Evolutionary conservation across 2,797 vertebrate genomes (phyloP).

Genomic region (Phalloptychus januarius): DNA sequence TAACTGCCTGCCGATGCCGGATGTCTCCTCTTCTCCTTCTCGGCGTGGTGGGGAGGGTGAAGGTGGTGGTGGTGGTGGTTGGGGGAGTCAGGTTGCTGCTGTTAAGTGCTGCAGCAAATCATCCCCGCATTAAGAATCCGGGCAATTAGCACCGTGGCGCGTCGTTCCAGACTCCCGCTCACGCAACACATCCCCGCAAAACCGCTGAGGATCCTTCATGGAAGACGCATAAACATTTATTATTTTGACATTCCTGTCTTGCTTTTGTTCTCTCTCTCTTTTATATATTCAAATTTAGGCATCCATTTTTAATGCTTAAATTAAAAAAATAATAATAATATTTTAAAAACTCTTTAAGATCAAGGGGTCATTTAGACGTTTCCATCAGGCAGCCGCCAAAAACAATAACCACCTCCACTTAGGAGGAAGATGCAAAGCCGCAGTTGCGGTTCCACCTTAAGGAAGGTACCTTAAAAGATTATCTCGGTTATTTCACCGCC

Average conservation of each 20-base stretch:
- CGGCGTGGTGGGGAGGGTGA: conserved; percentile 49
- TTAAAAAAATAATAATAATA: neutral
- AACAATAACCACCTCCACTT: conserved; percentile 51
- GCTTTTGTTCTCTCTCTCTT: neutral
- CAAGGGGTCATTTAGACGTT: neutral
- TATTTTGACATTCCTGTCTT: neutral
- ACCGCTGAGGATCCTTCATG: conserved; percentile 15
- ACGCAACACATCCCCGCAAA: conserved; percentile 20
- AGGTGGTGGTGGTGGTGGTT: conserved; percentile 5
- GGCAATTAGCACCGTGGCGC: conserved; percentile 81
- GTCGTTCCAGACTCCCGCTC: conserved; percentile 62
- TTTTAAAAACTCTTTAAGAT: neutral
- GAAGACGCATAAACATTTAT: conserved; percentile 1
- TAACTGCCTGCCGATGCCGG: conserved; percentile 80
- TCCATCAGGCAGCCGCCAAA: conserved; percentile 17
- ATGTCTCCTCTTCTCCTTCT: conserved; percentile 80
- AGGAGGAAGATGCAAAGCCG: conserved; percentile 44
- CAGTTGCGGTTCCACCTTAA: conserved; percentile 93
- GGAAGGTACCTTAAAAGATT: conserved; percentile 99
- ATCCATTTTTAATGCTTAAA: neutral
- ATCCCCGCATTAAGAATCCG: conserved; percentile 81
- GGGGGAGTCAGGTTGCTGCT: conserved; percentile 70
- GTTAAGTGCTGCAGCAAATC: conserved; percentile 85
- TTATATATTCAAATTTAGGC: neutral
- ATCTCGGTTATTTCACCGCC: conserved; percentile 99